These are phyloP conservation scores for Epirrita christyi DNA, from an alignment of 2,888 invertebrate genomes.

Conservation along the genomic window DNA sequence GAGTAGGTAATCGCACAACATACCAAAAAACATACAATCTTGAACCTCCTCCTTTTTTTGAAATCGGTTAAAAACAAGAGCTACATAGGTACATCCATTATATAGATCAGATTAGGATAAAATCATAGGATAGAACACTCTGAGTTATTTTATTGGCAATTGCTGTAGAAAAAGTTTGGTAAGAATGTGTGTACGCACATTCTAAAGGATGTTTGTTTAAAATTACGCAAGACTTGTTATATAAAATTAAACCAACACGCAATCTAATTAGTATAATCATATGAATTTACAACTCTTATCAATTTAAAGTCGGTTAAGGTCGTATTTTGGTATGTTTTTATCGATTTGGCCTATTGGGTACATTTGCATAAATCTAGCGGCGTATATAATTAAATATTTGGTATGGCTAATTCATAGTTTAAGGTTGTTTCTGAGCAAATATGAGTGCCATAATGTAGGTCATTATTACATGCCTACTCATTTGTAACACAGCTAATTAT, in stretches of 20 bases:
- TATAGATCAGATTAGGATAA: too few species aligned
- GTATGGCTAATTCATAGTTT: constrained; percentile 8
- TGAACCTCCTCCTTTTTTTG: too few species aligned
- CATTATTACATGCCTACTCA: constrained; percentile 7
- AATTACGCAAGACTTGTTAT: neutral
- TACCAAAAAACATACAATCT: too few species aligned
- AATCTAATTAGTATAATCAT: constrained; percentile 2
- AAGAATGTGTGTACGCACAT: too few species aligned
- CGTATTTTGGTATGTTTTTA: constrained; percentile 9
- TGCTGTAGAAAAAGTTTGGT: too few species aligned
- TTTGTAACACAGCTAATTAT: constrained; percentile 1
- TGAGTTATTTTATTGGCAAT: too few species aligned
- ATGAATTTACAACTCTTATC: constrained; percentile 9
- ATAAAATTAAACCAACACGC: neutral
- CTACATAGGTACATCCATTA: too few species aligned
- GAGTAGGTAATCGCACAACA: too few species aligned
- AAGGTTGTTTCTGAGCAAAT: constrained; percentile 20
- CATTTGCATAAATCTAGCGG: constrained; percentile 22
- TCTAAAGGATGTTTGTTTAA: too few species aligned
- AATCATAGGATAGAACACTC: too few species aligned
- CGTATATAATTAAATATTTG: constrained; percentile 9
- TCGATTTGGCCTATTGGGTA: constrained; percentile 1
- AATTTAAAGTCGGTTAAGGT: constrained; percentile 17
- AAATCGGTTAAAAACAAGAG: too few species aligned
- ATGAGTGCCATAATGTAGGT: constrained; percentile 19